Base-by-base conservation (phyloP, 2,888 invertebrate genomes). In the Harpagoxenus sublaevis region DNA sequence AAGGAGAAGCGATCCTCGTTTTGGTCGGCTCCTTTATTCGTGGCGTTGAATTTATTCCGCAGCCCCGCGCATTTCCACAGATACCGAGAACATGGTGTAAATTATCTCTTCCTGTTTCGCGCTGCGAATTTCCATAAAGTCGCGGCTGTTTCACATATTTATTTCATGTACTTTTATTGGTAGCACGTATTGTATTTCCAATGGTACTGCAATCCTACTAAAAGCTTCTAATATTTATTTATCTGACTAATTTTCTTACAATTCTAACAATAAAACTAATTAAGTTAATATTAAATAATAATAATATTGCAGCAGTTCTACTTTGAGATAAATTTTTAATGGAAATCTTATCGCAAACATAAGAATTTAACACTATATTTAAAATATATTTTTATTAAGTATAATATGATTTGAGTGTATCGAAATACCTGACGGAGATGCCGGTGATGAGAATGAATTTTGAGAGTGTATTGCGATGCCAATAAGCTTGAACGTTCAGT, bases 71-170 rank as follows among this genome's bases (percentile, higher is more conserved):
- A 31, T 65, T 65, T 57, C 53, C 28, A 53, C 63, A 81, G 51
- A 66, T 81, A 71, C 74, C 42, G 57, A n/a, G 71, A 70, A 85
- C 28, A 35, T 31, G 23, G 31, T 73, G 53, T 73, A 68, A 68
- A 55, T 87, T 83, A 81, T 86, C 85, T 74, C 62, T 74, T 74
- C 39, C 66, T 53, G 63, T 71, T 84, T 45, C 51, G 45, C 84
- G 75, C 51, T n/a, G 48, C 68, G 39, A 81, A 75, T 83, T 78
- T 87, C 83, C 79, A 55, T 53, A 57, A 79, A 82, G 60, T 65
- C 74, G 35, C 62, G 63, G 77, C 42, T 68, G 55, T 79, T 86
- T 63, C 84, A 83, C 81, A 78, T 83, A 78, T 70, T 81, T 71
- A 70, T 70, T 31, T 70, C 12, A 12, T 5, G 10, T 51, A 70